Evolutionary conservation across 2,797 vertebrate genomes (phyloP).

Genomic region (Urocyon cinereoargenteus): DNA sequence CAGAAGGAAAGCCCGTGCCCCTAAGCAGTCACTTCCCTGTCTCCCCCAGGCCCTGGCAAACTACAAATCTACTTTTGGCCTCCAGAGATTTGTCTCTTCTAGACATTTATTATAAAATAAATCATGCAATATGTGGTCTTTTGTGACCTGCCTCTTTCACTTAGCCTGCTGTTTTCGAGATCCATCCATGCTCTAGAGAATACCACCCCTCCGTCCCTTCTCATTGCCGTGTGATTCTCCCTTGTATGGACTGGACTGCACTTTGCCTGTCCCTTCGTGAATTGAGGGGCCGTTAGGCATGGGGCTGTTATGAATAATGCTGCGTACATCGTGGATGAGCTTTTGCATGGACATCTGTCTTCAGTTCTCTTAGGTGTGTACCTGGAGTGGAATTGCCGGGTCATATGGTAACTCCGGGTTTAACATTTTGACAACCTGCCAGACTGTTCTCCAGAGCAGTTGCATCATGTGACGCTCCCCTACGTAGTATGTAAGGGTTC

Average conservation of each 20-base stretch:
- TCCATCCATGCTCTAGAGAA: not conserved
- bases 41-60: not conserved
- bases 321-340: too few relatives aligned
- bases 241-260: fast-evolving
- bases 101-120: not conserved
- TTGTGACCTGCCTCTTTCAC: not conserved
- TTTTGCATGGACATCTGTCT: not conserved
- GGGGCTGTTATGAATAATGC: not conserved
- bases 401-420: not conserved
- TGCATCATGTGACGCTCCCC: not conserved
- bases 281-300: not conserved
- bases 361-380: not conserved
- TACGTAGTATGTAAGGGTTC: not conserved
- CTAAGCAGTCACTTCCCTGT: not conserved
- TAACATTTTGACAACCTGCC: not conserved
- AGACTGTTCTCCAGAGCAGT: not conserved
- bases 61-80: not conserved
- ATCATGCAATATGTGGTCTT: not conserved
- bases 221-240: not conserved
- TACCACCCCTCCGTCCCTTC: not conserved
- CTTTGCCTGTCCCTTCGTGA: not conserved
- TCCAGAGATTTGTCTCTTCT: not conserved
- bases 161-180: not conserved
- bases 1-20: not conserved
- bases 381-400: not conserved